A percentile compares a stretch with the other conserved stretches of the same genome.
Evolutionary conservation across 2,888 invertebrate species (phyloP).

Genomic region (Ditylenchus weischeri): DNA sequence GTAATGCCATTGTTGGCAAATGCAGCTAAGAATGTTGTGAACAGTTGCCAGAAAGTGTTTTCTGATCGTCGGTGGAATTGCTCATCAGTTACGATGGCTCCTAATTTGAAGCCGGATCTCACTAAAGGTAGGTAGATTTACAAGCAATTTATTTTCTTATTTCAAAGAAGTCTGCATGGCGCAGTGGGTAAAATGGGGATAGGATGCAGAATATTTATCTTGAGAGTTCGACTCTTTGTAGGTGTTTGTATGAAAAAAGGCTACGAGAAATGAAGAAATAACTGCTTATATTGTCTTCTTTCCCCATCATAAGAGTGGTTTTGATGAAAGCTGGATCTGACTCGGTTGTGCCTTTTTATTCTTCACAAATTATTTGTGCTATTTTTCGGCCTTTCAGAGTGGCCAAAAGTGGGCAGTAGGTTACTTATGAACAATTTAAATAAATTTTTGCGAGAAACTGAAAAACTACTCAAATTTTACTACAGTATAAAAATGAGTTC

Average conservation of each 20-base stretch:
- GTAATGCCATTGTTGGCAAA: slow-evolving; percentile 73
- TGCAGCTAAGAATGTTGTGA: slow-evolving; percentile 70
- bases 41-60: slow-evolving; percentile 71
- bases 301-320: slow-evolving; percentile 27
- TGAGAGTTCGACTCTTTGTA: too few species aligned
- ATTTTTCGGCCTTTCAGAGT: too few species aligned
- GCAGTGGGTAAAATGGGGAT: slow-evolving; percentile 11
- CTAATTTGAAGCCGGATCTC: slow-evolving; percentile 73
- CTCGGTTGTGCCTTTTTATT: slow-evolving; percentile 14
- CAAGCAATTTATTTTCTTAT: too few species aligned
- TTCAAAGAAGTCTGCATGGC: slow-evolving; percentile 4
- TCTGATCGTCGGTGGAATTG: slow-evolving; percentile 78
- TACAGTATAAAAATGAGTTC: too few species aligned
- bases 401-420: too few species aligned
- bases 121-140: slow-evolving; percentile 68
- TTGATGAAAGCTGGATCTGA: slow-evolving; percentile 20
- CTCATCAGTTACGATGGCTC: slow-evolving; percentile 72
- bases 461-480: too few species aligned
- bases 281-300: slow-evolving; percentile 20
- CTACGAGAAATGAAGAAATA: slow-evolving; percentile 9
- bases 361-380: too few species aligned
- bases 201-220: too few species aligned
- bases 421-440: too few species aligned
- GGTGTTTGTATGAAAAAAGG: background rate
- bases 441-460: too few species aligned